These are phyloP conservation scores for Cabera pusaria DNA, from an alignment of 2,888 invertebrate species.

Conservation along the genomic window DNA sequence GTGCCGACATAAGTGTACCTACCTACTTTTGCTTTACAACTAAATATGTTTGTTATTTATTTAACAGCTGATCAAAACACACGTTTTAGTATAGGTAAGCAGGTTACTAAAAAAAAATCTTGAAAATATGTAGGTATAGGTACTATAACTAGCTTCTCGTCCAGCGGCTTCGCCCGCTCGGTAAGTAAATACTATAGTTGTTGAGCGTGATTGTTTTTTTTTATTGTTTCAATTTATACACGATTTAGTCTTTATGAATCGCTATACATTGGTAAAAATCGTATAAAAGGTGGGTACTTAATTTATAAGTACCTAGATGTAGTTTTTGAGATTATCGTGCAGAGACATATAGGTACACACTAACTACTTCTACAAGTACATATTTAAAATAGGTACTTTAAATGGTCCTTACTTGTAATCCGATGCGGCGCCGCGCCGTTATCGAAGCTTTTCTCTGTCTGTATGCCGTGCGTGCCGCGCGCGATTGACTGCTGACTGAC, in stretches of 20 bases:
- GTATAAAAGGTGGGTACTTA: too few relatives aligned
- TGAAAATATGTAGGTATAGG: slow-evolving; percentile 1
- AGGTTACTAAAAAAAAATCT: background rate
- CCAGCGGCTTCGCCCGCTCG: slow-evolving; percentile 1
- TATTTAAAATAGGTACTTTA: too few relatives aligned
- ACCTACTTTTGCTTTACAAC: background rate
- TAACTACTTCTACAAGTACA: too few relatives aligned
- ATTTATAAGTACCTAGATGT: too few relatives aligned
- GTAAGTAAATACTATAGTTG: background rate
- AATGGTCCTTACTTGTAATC: slow-evolving; percentile 1
- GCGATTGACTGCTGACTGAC: too few relatives aligned
- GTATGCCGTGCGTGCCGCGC: too few relatives aligned
- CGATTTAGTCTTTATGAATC: too few relatives aligned
- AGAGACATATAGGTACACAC: too few relatives aligned
- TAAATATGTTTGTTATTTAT: background rate
- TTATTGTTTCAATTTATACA: background rate
- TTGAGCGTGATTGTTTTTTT: background rate
- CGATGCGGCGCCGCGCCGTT: slow-evolving; percentile 1
- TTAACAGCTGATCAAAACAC: background rate
- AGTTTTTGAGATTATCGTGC: too few relatives aligned
- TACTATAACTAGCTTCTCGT: background rate
- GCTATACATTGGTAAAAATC: too few relatives aligned
- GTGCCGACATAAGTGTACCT: slow-evolving; percentile 1
- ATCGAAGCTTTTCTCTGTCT: slow-evolving; percentile 1
- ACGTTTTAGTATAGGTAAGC: too few relatives aligned